Conservation (phyloP, 2,113 vertebrate genomes). For the Cyanoderma ruficeps region DNA sequence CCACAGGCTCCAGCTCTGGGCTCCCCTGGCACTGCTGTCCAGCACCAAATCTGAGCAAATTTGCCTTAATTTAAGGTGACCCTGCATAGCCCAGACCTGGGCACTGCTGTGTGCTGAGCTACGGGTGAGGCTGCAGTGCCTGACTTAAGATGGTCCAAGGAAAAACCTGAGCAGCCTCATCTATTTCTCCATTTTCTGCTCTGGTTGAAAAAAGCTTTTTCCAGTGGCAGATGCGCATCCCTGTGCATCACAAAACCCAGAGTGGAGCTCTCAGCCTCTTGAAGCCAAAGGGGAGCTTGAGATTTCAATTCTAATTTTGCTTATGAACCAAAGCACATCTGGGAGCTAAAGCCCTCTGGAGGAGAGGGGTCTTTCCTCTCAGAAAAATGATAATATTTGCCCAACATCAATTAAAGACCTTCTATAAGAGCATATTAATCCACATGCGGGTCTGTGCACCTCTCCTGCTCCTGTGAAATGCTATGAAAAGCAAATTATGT, state of each 20-base stretch:
- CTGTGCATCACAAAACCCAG: neutral
- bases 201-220: neutral
- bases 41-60: neutral
- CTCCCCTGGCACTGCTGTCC: neutral
- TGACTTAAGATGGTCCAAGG: neutral
- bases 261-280: neutral
- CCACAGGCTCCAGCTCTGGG: neutral
- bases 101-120: neutral
- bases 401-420: neutral
- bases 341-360: neutral
- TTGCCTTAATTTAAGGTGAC: neutral
- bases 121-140: neutral
- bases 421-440: neutral
- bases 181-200: neutral
- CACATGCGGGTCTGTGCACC: neutral
- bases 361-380: neutral
- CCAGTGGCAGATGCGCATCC: neutral
- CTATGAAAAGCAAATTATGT: neutral
- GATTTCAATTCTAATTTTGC: neutral
- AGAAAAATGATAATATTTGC: neutral
- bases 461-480: neutral
- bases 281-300: neutral
- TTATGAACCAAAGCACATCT: neutral
- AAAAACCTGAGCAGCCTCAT: neutral
- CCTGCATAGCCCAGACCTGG: neutral